Base-by-base conservation (phyloP, 2,888 invertebrate species). In the Ephialtes manifestator region DNA sequence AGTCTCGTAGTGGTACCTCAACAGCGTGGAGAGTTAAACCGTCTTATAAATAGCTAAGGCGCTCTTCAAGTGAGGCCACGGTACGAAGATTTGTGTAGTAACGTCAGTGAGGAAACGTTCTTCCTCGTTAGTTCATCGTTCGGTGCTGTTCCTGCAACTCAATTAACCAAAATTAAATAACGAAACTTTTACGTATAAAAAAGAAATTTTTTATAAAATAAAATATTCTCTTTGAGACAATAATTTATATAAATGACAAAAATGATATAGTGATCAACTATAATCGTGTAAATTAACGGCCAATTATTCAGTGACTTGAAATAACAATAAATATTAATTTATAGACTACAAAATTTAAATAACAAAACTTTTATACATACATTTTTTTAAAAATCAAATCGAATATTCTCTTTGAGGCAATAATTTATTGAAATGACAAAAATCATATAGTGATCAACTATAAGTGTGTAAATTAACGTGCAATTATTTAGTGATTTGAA, bases 41-140 rank as follows among this genome's bases (percentile, higher is more conserved):
- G 74, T 75, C 75, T 85, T 85, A 85, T 85, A 85, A 85, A 85
- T 85, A 85, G 85, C 79, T 60, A 48, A 48, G 58, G 74, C 70
- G 63, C 82, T 65, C 82, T 85, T 76, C 71, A 76, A 76, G 82
- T 81, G 70, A 51, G 74, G 18, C 74, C 65, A 24, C 71, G 79
- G 71, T 53, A 60, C 71, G 79, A 65, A 81, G 67, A 70, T 46
- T 65, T 53, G 68, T 48, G 72, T 84, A 84, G 72, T 84, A 84
- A 81, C 70, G 85, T 71, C 84, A 86, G 84, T 86, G 85, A 60
- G 71, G 87, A 85, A 87, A 84, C 86, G 87, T 85, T 86, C 83
- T 83, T 83, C 77, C 75, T 85, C 86, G 86, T 81, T 71, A 68
- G 74, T 83, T 81, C 80, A 63, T 77, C 51, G 70, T 68, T 72